phyloP scores from a whole-genome alignment of 64 coral and sea anemone species.

The Montipora foliosa region DNA sequence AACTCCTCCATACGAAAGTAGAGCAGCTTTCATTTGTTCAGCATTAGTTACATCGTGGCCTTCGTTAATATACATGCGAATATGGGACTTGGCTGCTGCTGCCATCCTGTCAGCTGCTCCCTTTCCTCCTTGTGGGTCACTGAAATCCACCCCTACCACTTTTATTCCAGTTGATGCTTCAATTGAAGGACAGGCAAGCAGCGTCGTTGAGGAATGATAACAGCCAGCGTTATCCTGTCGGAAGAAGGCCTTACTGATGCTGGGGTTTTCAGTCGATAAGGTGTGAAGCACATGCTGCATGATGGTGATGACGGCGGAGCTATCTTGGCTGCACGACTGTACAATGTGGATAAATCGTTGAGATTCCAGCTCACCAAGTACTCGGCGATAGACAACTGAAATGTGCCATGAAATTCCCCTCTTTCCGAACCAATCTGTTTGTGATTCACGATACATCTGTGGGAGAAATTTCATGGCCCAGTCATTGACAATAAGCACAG shows the following conservation, averaged over 20 bases:
- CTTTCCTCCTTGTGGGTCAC: constrained; percentile 66
- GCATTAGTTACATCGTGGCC: background rate
- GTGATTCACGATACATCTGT: background rate
- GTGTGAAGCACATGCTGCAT: background rate
- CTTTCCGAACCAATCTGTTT: background rate
- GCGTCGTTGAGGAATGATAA: constrained; percentile 31
- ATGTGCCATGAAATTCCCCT: background rate
- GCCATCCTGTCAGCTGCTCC: constrained; percentile 27
- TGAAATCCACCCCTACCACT: constrained; percentile 26
- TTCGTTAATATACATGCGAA: background rate
- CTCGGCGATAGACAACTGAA: background rate
- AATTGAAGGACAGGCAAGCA: constrained; percentile 16
- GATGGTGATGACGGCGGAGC: background rate
- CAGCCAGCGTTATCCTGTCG: constrained; percentile 24
- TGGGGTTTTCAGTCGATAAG: background rate
- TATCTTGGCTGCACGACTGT: background rate
- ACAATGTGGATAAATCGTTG: background rate
- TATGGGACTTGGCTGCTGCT: constrained; percentile 45
- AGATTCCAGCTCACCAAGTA: background rate
- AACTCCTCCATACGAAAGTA: background rate
- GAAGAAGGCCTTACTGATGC: background rate
- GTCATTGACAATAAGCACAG: background rate
- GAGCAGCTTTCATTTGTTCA: background rate
- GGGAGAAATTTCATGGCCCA: background rate
- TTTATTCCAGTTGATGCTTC: constrained; percentile 23